Evolutionary conservation across 1,140 invertebrate genomes (phyloP), one percentile per base, ranked within the genome.

Genomic region (Lethrus apterus): DNA sequence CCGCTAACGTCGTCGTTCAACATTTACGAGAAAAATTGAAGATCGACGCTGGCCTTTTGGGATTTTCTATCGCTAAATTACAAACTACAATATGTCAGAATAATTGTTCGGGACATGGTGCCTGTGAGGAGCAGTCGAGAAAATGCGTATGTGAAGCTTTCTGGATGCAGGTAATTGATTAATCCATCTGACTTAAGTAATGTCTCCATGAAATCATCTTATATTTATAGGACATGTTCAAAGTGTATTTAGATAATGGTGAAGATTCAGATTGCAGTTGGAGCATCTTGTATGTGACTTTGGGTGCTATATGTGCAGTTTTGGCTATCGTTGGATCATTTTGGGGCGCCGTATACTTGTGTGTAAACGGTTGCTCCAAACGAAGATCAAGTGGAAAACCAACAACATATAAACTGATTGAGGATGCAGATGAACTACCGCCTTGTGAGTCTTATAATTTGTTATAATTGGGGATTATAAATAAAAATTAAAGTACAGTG

Each of bases 91-190:
- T 93, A 33, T 96, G 93, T 58, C 89, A 95, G 60, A 93, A 93
- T 69, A 81, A 89, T 66, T 96, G 92, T 71, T 94, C 92, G 26
- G 86, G 84, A 1, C 91, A 95, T 69, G 93, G 92, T 29, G 77
- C 80, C 13, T 96, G 93, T 67, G 82, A 93, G 67, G 81, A 86
- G 62, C 76, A 80, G 51, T 84, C 85, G 7, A 77, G 90, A 59
- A 75, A 80, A 38, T 97, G 93, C 60, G 72, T 87, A 35, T 97
- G 93, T 70, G 89, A 94, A 69, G 85, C 89, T 19, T 96, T 95
- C 72, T 97, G 92, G 92, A 95, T 95, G 89, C 83, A 91, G 71
- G 76, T 76, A 57, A 47, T 52, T 52, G 42, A 42, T 33, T 45
- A 2, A 17, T 31, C 44, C 11, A 41, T 35, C 8, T 38, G 32